phyloP scores from a whole-genome alignment of 2,888 invertebrate genomes.

The Gymnocheta viridis region DNA sequence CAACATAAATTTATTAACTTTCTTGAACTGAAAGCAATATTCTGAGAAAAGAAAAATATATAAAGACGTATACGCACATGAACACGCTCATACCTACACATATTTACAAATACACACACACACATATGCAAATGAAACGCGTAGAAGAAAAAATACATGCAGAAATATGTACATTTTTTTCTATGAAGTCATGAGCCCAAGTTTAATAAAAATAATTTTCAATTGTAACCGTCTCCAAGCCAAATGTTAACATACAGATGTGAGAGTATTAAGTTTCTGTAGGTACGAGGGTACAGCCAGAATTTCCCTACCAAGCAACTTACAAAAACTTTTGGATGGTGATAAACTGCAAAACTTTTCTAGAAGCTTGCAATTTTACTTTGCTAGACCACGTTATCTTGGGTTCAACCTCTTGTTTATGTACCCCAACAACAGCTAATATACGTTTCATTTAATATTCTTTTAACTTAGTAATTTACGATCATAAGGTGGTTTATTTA shows the following conservation, averaged over 20 bases:
- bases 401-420: neutral
- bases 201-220: slow-evolving; percentile 34
- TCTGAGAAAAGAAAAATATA: neutral
- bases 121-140: neutral
- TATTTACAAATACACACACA: neutral
- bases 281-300: neutral
- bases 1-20: neutral
- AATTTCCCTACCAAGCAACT: neutral
- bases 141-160: neutral
- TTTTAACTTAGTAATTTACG: slow-evolving; percentile 27
- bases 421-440: neutral
- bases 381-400: too few species aligned
- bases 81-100: neutral
- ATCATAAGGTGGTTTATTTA: neutral
- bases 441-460: slow-evolving; percentile 1
- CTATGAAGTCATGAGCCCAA: neutral
- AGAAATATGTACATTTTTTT: neutral
- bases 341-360: too few species aligned
- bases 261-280: neutral
- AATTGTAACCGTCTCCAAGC: slow-evolving; percentile 24
- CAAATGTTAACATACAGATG: too few species aligned
- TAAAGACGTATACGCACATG: neutral
- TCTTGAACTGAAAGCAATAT: neutral
- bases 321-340: too few species aligned
- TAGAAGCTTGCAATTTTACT: too few species aligned